Conservation (phyloP, 2,113 vertebrate genomes). For the Neodon shergylaensis region DNA sequence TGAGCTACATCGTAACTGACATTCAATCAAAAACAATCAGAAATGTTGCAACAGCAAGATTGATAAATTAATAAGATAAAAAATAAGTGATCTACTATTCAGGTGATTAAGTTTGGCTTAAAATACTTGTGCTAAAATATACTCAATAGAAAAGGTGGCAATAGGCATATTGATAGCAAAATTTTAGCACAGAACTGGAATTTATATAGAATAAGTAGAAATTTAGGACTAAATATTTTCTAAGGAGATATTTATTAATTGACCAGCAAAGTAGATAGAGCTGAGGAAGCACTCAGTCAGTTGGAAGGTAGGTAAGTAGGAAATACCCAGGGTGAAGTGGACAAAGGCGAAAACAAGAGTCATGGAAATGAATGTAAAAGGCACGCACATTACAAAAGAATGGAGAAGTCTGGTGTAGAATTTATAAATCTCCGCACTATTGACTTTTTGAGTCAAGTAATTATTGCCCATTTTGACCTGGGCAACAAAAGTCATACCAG, state of each 20-base stretch:
- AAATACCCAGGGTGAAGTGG: neutral
- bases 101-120: conserved; percentile 23
- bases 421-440: neutral
- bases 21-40: conserved; percentile 10
- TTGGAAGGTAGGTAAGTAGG: neutral
- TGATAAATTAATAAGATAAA: neutral
- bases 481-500: neutral
- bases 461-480: neutral
- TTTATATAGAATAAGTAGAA: neutral
- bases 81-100: neutral
- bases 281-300: neutral
- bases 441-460: conserved; percentile 38
- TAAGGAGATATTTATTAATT: neutral
- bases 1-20: neutral
- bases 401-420: neutral
- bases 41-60: neutral
- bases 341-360: neutral
- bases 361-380: neutral
- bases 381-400: neutral
- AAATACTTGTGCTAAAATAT: neutral
- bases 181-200: neutral
- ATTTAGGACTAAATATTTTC: conserved; percentile 24
- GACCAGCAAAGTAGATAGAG: neutral
- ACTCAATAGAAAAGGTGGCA: neutral
- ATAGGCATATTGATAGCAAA: neutral